Conservation (phyloP, 2,888 invertebrate genomes). For the Stenolophus ochropezus region DNA sequence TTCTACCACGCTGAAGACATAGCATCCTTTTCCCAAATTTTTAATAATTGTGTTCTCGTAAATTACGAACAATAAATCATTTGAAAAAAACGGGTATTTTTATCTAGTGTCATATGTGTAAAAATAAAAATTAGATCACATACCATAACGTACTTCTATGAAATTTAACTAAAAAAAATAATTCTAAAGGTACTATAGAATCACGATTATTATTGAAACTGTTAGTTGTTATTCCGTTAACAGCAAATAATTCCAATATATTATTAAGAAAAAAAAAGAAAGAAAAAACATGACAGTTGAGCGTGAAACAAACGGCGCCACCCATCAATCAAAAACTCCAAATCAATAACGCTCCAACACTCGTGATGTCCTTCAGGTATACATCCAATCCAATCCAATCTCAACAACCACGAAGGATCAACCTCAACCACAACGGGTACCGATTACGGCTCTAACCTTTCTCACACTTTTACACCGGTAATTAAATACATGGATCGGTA, state of each 20-base stretch:
- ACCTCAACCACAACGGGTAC: conserved; percentile 3
- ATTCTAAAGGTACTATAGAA: not conserved
- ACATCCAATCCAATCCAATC: conserved; percentile 13
- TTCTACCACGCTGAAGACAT: no score
- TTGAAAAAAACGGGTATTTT: no score
- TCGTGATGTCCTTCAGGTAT: conserved; percentile 20
- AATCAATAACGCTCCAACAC: conserved; percentile 29
- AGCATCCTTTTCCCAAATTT: no score
- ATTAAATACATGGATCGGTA: conserved; percentile 26
- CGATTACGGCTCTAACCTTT: conserved; percentile 34
- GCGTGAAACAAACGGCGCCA: conserved; percentile 13
- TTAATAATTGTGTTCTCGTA: no score
- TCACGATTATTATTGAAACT: no score
- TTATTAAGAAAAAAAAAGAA: not conserved
- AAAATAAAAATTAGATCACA: no score
- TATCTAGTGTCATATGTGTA: no score
- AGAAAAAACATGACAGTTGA: conserved; percentile 6
- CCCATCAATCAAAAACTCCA: conserved; percentile 31
- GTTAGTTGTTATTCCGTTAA: not conserved
- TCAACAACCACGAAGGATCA: conserved; percentile 9
- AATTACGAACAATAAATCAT: no score
- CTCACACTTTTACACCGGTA: conserved; percentile 38
- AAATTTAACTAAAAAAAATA: not conserved
- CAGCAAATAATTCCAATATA: not conserved
- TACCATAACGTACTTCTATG: no score